phyloP scores from a whole-genome alignment of 2,113 vertebrate genomes.

The Macrotis lagotis region DNA sequence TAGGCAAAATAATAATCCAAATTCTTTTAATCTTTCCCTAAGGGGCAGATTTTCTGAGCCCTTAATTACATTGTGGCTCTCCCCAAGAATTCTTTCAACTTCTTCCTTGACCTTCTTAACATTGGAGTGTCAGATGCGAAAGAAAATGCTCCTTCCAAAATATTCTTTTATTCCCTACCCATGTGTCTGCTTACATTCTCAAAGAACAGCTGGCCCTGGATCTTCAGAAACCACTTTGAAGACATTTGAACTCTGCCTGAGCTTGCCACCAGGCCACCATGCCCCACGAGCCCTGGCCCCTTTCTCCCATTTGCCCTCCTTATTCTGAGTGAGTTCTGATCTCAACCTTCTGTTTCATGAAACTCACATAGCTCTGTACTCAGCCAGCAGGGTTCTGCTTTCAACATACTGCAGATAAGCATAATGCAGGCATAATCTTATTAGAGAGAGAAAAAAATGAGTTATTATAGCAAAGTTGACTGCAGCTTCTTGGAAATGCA shows the following conservation, averaged over 20 bases:
- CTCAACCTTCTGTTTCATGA: slow-evolving; percentile 25
- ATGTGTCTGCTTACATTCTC: neutral
- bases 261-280: neutral
- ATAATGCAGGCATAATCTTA: slow-evolving; percentile 46
- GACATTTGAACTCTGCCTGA: neutral
- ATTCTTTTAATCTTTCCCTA: slow-evolving; percentile 17
- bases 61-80: slow-evolving; percentile 23
- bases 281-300: neutral
- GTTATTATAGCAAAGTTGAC: slow-evolving; percentile 17
- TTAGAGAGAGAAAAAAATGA: slow-evolving; percentile 34
- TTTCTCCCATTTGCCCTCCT: slow-evolving; percentile 36
- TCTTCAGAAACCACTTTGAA: neutral
- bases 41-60: slow-evolving; percentile 9
- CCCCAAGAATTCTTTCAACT: neutral
- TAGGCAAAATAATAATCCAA: neutral
- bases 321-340: slow-evolving; percentile 16
- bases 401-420: slow-evolving; percentile 52
- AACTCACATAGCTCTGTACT: neutral
- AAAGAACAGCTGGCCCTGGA: neutral
- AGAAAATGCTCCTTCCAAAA: slow-evolving; percentile 4
- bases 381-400: slow-evolving; percentile 42
- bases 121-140: neutral
- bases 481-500: slow-evolving; percentile 39
- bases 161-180: slow-evolving; percentile 11
- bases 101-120: slow-evolving; percentile 28